Conservation (phyloP, 1,140 invertebrate genomes). For the Panagrolaimus sp. region DNA sequence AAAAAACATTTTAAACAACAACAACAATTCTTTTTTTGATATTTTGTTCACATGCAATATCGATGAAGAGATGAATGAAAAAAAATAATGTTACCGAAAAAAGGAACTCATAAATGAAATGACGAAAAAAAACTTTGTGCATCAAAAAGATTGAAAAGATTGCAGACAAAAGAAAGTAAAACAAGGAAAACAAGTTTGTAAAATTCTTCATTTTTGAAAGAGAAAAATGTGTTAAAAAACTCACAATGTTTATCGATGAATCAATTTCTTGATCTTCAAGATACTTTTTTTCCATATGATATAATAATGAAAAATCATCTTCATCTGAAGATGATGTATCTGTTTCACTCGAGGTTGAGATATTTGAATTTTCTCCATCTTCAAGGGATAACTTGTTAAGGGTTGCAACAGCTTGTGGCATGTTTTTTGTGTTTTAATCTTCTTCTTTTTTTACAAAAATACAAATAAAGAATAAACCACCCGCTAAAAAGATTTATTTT, state of each 20-base stretch:
- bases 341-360: not conserved
- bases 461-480: too few species aligned
- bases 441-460: too few species aligned
- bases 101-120: not conserved
- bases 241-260: slow-evolving; percentile 29
- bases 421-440: too few species aligned
- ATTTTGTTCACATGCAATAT: too few species aligned
- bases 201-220: not conserved
- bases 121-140: slow-evolving; percentile 3
- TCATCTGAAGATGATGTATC: not conserved
- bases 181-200: slow-evolving; percentile 12
- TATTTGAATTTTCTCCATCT: too few species aligned
- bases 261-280: slow-evolving; percentile 26
- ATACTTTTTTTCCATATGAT: slow-evolving; percentile 35
- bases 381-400: too few species aligned
- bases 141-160: slow-evolving; percentile 14
- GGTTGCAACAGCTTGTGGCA: too few species aligned
- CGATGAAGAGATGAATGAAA: too few species aligned
- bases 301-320: slow-evolving; percentile 15
- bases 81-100: too few species aligned
- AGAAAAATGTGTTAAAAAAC: slow-evolving; percentile 17
- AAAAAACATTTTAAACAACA: too few species aligned
- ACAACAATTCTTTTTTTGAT: too few species aligned
- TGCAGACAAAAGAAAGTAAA: slow-evolving; percentile 9
- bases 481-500: too few species aligned